Evolutionary conservation across 2,888 invertebrate species (phyloP), one percentile per base, ranked within the genome.

Genomic region (Rhynchonema sp.): DNA sequence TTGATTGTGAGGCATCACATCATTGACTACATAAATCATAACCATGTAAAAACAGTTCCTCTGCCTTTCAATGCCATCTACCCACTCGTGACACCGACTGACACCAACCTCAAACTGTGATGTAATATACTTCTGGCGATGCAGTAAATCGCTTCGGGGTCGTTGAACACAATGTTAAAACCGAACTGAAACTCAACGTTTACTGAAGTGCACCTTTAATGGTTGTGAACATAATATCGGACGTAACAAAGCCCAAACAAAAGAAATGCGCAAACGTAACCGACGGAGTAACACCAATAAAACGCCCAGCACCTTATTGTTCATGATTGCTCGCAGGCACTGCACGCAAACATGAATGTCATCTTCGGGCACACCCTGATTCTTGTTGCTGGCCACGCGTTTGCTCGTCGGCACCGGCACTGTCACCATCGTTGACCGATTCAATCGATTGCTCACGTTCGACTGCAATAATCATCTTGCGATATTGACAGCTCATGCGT

Each of bases 311-410:
- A 80, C 79, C 82, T 96, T 96, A 74, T 98, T 96, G 77, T 99
- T 99, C 96, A 99, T 98, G 72, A 98, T 94, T 68, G 96, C 96
- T 61, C 96, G 81, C 80, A 98, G 84, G 74, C 96, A 98, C 85
- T 92, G 87, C 71, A 99, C 92, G 79, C 94, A 94, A 63, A 96
- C 91, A 77, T 98, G 96, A 71, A 98, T 92, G 74, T 98, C 98
- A 75, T 96, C 96, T 64, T 90, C 69, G 52, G 64, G 65, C 30
- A 64, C 65, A 29, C 67, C 68, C 28, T 54, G 54, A 27, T 54
- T 54, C 27, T 3, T 3, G 3, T 27, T 23, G 27, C 2, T 22
- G 1, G n/a, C 3, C 20, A n/a, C n/a, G 3, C 20, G 13, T 23
- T 49, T 49, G 49, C 49, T 13, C 6, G 9, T 38, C 38, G 17